Evolutionary conservation across 2,888 invertebrate genomes (phyloP), one percentile per base, ranked within the genome.

Genomic region (Acleris literana): DNA sequence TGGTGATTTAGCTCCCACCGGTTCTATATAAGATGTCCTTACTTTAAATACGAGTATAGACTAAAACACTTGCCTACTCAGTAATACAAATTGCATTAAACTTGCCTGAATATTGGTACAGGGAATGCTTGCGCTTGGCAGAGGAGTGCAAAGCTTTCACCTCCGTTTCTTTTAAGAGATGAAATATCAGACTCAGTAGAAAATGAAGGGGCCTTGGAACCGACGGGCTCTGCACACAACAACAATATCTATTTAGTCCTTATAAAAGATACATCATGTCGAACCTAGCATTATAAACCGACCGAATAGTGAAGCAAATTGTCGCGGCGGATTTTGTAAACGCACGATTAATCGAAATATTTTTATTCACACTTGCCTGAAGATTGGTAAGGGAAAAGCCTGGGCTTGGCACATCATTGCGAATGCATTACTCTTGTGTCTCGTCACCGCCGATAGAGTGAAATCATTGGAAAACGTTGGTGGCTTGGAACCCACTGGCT

Each of bases 91-190:
- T 46, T 52, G n/a, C 44, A 33, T 48, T 20, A 5, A 60, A 90
- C 91, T 93, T 94, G 95, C 95, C 95, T 95, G 93, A 94, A 95
- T 72, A 93, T 84, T 59, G 96, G 95, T 69, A 95, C 93, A 61
- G 96, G 96, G 89, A 93, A 95, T 70, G 95, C 95, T 87, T 96
- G 96, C 69, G 95, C 96, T 85, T 95, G 95, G 85, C 96, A 96
- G 53, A 95, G 88, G 71, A 95, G 80, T 53, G 93, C 94, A 84
- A 95, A 94, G 79, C 93, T 93, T 81, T 93, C 93, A 71, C 85
- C 88, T 77, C 93, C 85, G 52, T 88, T 86, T 71, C 94, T 92
- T 72, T 93, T 93, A 82, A 95, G 93, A 54, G 94, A 94, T 74
- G 94, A 94, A 71, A 93, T 88, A 76, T 94, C 94, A 11, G 94